A percentile compares a stretch with the other conserved stretches of the same genome.
phyloP scores from a whole-genome alignment of 2,888 invertebrate species.

The Cephalotes varians region DNA sequence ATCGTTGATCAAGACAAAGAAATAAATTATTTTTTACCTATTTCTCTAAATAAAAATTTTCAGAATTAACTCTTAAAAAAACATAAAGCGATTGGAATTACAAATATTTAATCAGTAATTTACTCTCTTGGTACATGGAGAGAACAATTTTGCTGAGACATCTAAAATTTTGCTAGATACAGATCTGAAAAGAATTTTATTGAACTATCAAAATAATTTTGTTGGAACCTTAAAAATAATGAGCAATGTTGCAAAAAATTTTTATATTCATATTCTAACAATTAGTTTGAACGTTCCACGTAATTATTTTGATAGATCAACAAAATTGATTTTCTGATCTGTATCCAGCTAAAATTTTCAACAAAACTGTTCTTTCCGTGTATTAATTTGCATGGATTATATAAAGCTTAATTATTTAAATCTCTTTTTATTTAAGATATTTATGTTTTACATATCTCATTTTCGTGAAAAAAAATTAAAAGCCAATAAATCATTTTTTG shows the following conservation, averaged over 20 bases:
- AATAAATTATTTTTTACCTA: neutral
- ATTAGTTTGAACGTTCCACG: no score
- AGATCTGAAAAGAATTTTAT: no score
- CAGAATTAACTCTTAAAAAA: neutral
- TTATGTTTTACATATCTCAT: neutral
- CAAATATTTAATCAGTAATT: neutral
- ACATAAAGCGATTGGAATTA: neutral
- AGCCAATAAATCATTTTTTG: slow-evolving; percentile 18
- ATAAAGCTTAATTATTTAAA: neutral
- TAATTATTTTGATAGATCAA: no score
- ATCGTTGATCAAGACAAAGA: neutral
- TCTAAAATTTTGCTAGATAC: no score
- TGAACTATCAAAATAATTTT: no score
- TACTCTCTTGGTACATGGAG: neutral
- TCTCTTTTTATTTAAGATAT: neutral
- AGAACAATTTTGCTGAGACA: no score
- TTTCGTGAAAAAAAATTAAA: slow-evolving; percentile 9
- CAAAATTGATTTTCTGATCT: no score
- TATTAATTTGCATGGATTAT: neutral
- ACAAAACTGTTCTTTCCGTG: no score
- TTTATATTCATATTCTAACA: no score
- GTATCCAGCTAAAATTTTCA: no score
- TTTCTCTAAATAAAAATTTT: neutral
- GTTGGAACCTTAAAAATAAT: no score
- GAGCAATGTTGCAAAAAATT: no score